Evolutionary conservation across 2,113 vertebrate genomes (phyloP).

Genomic region (Cricetomys ansorgei): DNA sequence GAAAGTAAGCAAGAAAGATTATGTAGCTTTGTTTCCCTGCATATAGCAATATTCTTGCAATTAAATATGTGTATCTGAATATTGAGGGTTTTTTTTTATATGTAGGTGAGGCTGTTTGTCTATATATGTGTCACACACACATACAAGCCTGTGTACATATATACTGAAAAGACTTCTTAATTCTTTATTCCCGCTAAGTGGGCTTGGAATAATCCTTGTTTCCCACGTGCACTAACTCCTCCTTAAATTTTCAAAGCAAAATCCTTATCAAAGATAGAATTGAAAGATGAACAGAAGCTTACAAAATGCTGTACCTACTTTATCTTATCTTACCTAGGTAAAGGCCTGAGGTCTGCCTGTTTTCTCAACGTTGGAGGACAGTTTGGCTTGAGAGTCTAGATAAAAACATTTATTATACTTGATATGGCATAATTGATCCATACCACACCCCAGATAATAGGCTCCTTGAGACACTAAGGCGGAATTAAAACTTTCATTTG

Average conservation of each 20-base stretch:
- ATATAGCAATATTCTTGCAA: not conserved
- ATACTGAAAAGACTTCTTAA: not conserved
- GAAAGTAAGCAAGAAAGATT: not conserved
- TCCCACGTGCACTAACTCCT: not conserved
- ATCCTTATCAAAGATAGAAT: not conserved
- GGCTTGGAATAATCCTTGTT: not conserved
- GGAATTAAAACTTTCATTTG: conserved; percentile 5
- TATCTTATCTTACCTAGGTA: not conserved
- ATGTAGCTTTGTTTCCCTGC: not conserved
- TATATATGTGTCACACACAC: not conserved
- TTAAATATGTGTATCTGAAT: not conserved
- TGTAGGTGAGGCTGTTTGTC: not conserved
- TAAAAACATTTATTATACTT: conserved; percentile 8
- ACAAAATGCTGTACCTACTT: not conserved
- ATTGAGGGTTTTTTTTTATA: not conserved
- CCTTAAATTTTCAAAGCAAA: conserved; percentile 41
- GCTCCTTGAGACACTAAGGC: not conserved
- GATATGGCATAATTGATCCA: not conserved
- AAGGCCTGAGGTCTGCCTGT: not conserved
- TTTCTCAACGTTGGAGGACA: not conserved
- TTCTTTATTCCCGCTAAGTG: not conserved
- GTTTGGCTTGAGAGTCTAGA: not conserved
- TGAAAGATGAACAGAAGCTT: not conserved
- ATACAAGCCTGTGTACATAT: not conserved
- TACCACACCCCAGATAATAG: not conserved